Base-by-base conservation (phyloP, 1,140 invertebrate species). In the Rhizoglyphus robini region DNA sequence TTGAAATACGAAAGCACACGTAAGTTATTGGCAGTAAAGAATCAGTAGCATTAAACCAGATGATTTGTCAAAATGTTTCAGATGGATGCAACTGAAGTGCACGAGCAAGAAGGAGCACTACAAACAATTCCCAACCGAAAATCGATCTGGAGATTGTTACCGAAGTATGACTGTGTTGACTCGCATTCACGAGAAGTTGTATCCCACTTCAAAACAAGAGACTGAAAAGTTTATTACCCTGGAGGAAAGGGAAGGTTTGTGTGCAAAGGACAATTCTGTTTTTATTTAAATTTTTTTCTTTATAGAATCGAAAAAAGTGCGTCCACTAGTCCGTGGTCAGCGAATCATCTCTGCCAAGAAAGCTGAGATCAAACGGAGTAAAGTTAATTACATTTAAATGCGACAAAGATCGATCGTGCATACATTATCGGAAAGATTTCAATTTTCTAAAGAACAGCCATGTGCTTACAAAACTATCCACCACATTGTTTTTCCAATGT, bases 41-140 rank as follows among this genome's bases (percentile, higher is more conserved):
- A 46, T 46, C 23, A 1, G 2, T 3, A 46, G 15, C 2, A 58
- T 18, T 3, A 3, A 23, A 18, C 25, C 54, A 23, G n/a, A 18
- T 58, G 18, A 13, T 58, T 5, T 58, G n/a, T 58, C 29, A 3
- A 3, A 3, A 23, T 58, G 27, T 3, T 3, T 13, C 2, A 58
- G 54, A 60, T 60, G 58, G 58, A 60, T 60, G 58, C 58, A 60
- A 60, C 31, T 60, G 3, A 27, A 38, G 13, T 60, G 27, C 27
- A n/a, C 13, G 13, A 8, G 30, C 1, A 1, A 32, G 27, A 13
- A 8, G 13, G 30, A 30, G 29, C 58, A 41, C 13, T 60, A 34
- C 36, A 13, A 11, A n/a, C 11, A 18, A 38, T 29, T 60, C 3
- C 58, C 58, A n/a, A 60, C 15, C 1, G 58, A 60, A 3, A 60